Evolutionary conservation across 2,113 vertebrate species (phyloP), one percentile per base, ranked within the genome.

Genomic region (Cettia cetti): DNA sequence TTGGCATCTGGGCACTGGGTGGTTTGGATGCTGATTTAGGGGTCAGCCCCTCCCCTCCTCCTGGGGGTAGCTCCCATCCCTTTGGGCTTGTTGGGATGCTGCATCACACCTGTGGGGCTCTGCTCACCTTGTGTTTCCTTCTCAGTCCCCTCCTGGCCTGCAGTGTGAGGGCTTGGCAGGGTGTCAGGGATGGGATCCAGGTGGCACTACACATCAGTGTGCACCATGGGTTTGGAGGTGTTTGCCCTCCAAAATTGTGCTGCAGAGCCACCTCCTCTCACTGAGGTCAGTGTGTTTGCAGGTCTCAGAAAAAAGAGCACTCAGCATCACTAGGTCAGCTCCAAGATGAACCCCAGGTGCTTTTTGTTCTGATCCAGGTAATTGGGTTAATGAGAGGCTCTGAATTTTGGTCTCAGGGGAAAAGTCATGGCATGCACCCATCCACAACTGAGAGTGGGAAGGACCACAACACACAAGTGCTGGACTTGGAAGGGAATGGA

Each of bases 191-290:
- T 7, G 33, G 59, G 33, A 28, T 21, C 35, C 54, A 16, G 89
- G 49, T 23, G 6, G 21, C 3, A 0, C 88, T 39, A 30, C 45
- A 28, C 84, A 30, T 15, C 49, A 6, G 5, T 1, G 30, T 11
- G 7, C 42, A 16, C 2, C 2, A 0, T 1, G 1, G 33, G 5
- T 11, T 23, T 9, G 59, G 53, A 26, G 57, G 22, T 6, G 7
- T 66, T 70, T n/a, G 21, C 30, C 52, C 57, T 47, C 53, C 47
- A 28, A 17, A 42, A 3, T 1, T 5, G 31, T 60, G 64, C 64
- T 35, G 49, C 76, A 66, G 65, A 35, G 42, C n/a, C 13, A 1
- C 4, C 21, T 64, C 19, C 59, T 76, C 76, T 47, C 10, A 5
- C 49, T 79, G 56, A 75, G 83, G 53, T 47, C 75, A 27, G 26